phyloP scores from a whole-genome alignment of 2,113 vertebrate genomes.

The Sander vitreus region DNA sequence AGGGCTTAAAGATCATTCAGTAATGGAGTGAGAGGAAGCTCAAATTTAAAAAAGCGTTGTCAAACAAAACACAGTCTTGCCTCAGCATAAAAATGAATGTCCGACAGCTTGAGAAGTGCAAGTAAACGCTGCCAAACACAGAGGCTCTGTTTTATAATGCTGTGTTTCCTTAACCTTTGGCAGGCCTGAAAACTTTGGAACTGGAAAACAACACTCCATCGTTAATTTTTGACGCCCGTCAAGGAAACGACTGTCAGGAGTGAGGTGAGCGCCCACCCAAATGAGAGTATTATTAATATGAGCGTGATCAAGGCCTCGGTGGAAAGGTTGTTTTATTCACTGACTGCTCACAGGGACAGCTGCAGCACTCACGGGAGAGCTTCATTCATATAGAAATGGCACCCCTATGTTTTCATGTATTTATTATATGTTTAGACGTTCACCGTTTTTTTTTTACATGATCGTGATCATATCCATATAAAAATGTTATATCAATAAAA shows the following conservation, averaged over 20 bases:
- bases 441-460: neutral
- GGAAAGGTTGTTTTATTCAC: conserved; percentile 33
- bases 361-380: neutral
- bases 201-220: conserved; percentile 63
- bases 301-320: conserved; percentile 35
- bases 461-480: neutral
- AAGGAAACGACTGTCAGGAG: conserved; percentile 64
- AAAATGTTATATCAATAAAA: neutral
- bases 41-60: conserved; percentile 18
- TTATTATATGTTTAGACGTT: neutral
- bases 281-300: conserved; percentile 49
- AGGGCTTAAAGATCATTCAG: neutral
- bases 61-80: conserved; percentile 30
- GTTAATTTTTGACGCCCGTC: conserved; percentile 62
- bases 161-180: conserved; percentile 75
- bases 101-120: conserved; percentile 37
- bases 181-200: conserved; percentile 50
- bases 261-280: conserved; percentile 70
- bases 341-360: conserved; percentile 21
- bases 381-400: neutral
- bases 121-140: conserved; percentile 65
- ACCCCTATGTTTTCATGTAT: neutral
- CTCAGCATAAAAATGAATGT: conserved; percentile 17
- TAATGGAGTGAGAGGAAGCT: conserved; percentile 14
- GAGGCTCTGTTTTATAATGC: conserved; percentile 52